Percentiles rank a stretch among this genome's conserved stretches.
phyloP scores from a whole-genome alignment of 1,140 invertebrate genomes.

The Hylaeus volcanicus region DNA sequence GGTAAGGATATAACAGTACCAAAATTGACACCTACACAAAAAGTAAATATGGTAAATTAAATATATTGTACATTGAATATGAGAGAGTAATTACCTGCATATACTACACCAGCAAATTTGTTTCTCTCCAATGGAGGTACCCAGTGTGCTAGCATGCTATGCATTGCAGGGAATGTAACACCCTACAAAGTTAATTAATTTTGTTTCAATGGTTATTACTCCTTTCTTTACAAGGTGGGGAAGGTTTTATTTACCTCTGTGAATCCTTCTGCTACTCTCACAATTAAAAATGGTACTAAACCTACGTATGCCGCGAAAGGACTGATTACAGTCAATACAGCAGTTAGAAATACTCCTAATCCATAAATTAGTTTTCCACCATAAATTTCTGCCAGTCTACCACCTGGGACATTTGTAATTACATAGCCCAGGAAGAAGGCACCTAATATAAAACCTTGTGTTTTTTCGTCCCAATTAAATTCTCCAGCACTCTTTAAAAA shows the following conservation, averaged over 20 bases:
- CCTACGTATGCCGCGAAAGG: constrained; percentile 87
- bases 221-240: background rate
- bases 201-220: constrained; percentile 1
- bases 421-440: constrained; percentile 94
- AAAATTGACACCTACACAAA: constrained; percentile 83
- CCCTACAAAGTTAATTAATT: constrained; percentile 79
- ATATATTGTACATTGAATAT: background rate
- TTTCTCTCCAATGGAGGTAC: constrained; percentile 90
- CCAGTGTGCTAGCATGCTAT: constrained; percentile 90
- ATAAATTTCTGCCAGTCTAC: constrained; percentile 88
- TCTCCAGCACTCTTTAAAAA: constrained; percentile 83
- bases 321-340: constrained; percentile 88
- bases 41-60: constrained; percentile 22
- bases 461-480: constrained; percentile 89
- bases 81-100: constrained; percentile 83
- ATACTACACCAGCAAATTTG: constrained; percentile 90
- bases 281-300: constrained; percentile 86
- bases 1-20: constrained; percentile 89
- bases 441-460: constrained; percentile 90
- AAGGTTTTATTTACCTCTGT: constrained; percentile 84
- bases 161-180: constrained; percentile 91
- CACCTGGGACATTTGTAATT: constrained; percentile 92
- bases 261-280: constrained; percentile 91
- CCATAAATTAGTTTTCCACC: constrained; percentile 92
- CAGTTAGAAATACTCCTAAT: constrained; percentile 87